Conservation (phyloP, 2,888 invertebrate species). For the Stenichneumon culpator region DNA sequence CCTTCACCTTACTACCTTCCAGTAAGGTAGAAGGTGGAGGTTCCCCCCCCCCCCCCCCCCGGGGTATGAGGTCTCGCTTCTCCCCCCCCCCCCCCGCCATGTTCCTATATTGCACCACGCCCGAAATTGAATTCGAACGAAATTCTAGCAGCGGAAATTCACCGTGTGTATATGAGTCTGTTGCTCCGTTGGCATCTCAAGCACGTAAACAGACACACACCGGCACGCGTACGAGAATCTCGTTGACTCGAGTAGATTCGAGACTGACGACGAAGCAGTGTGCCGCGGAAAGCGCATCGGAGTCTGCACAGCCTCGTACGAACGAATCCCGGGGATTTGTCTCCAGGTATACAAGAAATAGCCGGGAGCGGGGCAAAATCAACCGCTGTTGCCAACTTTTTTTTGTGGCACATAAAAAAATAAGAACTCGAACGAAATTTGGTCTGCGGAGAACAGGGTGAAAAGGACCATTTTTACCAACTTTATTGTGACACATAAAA, state of each 20-base stretch:
- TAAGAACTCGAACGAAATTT: too few relatives aligned
- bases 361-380: too few relatives aligned
- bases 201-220: slow-evolving; percentile 3
- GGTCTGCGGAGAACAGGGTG: too few relatives aligned
- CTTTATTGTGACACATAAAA: too few relatives aligned
- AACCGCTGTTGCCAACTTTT: too few relatives aligned
- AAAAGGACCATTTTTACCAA: too few relatives aligned
- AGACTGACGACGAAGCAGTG: slow-evolving; percentile 21
- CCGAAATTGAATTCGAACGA: slow-evolving; percentile 52
- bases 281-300: slow-evolving; percentile 14
- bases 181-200: slow-evolving; percentile 23
- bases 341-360: neutral
- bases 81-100: neutral
- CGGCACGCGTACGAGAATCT: neutral
- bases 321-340: slow-evolving; percentile 2
- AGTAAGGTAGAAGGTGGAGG: neutral
- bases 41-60: neutral
- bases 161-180: slow-evolving; percentile 21
- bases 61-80: neutral
- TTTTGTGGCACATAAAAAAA: too few relatives aligned
- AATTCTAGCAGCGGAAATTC: slow-evolving; percentile 38
- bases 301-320: slow-evolving; percentile 3
- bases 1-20: neutral
- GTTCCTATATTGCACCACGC: slow-evolving; percentile 31
- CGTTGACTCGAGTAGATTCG: slow-evolving; percentile 7